Evolutionary conservation across 2,888 invertebrate genomes (phyloP), one percentile per base, ranked within the genome.

Genomic region (Troides aeacus): DNA sequence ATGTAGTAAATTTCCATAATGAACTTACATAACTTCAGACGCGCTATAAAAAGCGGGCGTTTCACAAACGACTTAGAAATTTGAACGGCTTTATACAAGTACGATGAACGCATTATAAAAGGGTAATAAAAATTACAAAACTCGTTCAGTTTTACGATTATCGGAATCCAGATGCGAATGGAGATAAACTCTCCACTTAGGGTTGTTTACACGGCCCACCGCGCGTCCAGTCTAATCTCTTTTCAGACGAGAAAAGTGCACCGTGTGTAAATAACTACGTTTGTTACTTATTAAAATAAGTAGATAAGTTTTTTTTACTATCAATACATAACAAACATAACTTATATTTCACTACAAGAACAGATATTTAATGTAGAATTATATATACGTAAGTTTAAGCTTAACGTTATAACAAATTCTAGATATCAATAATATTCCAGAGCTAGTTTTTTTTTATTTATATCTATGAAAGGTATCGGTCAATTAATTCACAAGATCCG

Each of bases 61-160:
- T 65, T 42, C 65, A 59, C 39, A 64, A 64, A 64, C 58, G 58
- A 58, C 56, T 62, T 24, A 57, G 64, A 58, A 64, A 64, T 64
- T 42, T 42, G 21, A 64, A 58, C 42, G 58, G 64, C 58, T 64
- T 64, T 59, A 65, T 65, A 59, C 59, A 65, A 59, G 65, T 59
- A 65, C 46, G 57, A 46, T 65, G 24, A 65, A 65, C 42, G 42
- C 59, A 59, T 65, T 30, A 59, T 18, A 65, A 65, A 46, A 21
- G n/a, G 30, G 24, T 50, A 65, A 50, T 65, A 65, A 65, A 50
- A 65, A 65, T 65, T 65, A 65, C 24, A 59, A 65, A 65, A 65
- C 65, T 65, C 65, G 59, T 65, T 65, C 59, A 46, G 24, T 65
- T 65, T 59, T 59, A 65, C 50, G 65, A n/a, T 65, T 65, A 59